phyloP scores from a whole-genome alignment of 2,888 invertebrate genomes.

The Perizoma flavofasciatum region DNA sequence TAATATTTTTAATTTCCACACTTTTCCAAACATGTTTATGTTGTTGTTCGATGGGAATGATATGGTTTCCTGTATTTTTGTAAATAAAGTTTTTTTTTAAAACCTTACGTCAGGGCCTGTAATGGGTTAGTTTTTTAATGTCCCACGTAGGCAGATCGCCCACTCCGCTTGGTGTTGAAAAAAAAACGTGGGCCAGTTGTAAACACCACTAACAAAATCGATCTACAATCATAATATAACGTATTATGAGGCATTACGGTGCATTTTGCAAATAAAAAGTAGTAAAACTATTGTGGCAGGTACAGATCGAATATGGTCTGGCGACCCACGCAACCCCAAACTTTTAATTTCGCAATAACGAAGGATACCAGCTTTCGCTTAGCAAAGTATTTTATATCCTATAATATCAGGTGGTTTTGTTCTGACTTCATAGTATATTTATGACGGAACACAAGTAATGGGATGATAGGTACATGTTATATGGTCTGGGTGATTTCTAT shows the following conservation, averaged over 20 bases:
- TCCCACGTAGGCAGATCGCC: conserved; percentile 68
- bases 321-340: conserved; percentile 65
- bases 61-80: not conserved
- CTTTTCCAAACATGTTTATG: too few relatives aligned
- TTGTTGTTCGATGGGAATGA: too few relatives aligned
- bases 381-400: conserved; percentile 34
- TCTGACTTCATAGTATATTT: not conserved
- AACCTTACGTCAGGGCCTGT: conserved; percentile 56
- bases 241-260: conserved; percentile 46
- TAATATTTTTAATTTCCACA: too few relatives aligned
- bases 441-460: not conserved
- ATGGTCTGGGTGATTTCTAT: too few relatives aligned
- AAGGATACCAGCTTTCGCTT: conserved; percentile 67
- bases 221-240: conserved; percentile 34
- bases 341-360: conserved; percentile 68
- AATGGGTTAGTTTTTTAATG: conserved; percentile 58
- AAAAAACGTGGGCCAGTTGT: conserved; percentile 69
- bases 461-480: too few relatives aligned
- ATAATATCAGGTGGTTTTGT: conserved; percentile 5
- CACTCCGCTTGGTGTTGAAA: conserved; percentile 58
- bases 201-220: conserved; percentile 47
- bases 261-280: conserved; percentile 10
- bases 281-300: conserved; percentile 17
- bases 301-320: conserved; percentile 12
- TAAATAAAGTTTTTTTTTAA: conserved; percentile 30